Evolutionary conservation across 2,888 invertebrate genomes (phyloP).

Genomic region (Stegana nigrithorax): DNA sequence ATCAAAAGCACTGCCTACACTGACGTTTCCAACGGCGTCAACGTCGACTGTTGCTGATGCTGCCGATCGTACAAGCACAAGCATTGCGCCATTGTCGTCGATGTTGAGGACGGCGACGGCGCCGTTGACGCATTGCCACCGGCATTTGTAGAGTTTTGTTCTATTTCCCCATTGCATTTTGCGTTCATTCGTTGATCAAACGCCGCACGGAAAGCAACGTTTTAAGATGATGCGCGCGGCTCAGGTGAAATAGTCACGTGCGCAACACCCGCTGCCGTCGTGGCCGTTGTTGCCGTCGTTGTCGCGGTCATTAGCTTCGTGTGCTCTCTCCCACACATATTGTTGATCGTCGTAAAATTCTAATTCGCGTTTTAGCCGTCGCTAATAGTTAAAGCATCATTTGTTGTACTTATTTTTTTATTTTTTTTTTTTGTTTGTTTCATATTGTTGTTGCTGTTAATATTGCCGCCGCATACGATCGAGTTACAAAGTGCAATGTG

Average conservation of each 20-base stretch:
- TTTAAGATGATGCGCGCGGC: neutral
- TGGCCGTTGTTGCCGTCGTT: too few species aligned
- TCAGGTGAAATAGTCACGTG: constrained; percentile 29
- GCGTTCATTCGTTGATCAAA: constrained; percentile 60
- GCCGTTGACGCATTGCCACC: too few species aligned
- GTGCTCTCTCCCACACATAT: constrained; percentile 7
- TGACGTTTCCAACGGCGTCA: too few species aligned
- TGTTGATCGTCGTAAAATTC: constrained; percentile 36
- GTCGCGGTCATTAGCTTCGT: neutral
- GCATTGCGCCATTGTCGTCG: too few species aligned
- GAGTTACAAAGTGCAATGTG: neutral
- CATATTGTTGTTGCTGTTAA: constrained; percentile 9
- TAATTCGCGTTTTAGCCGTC: neutral
- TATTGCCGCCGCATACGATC: too few species aligned
- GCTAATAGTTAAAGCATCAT: neutral
- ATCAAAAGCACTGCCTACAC: too few species aligned
- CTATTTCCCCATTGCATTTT: constrained; percentile 51
- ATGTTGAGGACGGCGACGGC: too few species aligned
- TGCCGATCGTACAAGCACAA: too few species aligned
- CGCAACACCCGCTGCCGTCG: too few species aligned
- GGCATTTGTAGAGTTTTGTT: constrained; percentile 30
- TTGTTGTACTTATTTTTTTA: neutral
- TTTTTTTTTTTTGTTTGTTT: neutral
- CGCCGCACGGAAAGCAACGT: constrained; percentile 48
- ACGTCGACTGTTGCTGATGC: too few species aligned